Percentiles rank a stretch among this genome's conserved stretches.
These are phyloP conservation scores for Syritta pipiens DNA, from an alignment of 2,888 invertebrate genomes.

Conservation along the genomic window DNA sequence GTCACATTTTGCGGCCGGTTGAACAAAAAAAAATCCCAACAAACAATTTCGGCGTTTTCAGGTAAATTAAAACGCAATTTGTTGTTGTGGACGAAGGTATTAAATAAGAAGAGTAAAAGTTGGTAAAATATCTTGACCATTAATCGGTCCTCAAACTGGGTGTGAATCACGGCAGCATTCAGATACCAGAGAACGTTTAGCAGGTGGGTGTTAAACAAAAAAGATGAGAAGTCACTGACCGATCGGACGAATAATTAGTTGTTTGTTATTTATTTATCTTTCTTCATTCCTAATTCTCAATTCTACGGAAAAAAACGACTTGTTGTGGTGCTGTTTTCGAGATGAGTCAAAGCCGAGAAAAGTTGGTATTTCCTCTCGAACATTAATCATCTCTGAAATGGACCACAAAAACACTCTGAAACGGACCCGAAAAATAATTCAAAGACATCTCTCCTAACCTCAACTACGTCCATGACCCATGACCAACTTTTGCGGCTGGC, in stretches of 20 bases:
- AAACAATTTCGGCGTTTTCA: not conserved
- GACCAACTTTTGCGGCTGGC: slow-evolving; percentile 40
- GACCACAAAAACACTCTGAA: not conserved
- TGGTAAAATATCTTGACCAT: slow-evolving; percentile 23
- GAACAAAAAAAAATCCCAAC: slow-evolving; percentile 13
- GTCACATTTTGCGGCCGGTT: slow-evolving; percentile 18
- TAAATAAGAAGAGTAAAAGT: slow-evolving; percentile 32
- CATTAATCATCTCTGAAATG: slow-evolving; percentile 10
- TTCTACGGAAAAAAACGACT: not conserved
- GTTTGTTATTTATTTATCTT: slow-evolving; percentile 8
- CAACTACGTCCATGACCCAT: slow-evolving; percentile 64
- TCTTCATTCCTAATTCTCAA: not conserved
- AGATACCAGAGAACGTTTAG: slow-evolving; percentile 29
- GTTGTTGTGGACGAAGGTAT: not conserved
- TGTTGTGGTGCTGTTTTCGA: not conserved
- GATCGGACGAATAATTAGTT: slow-evolving; percentile 1
- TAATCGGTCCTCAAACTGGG: slow-evolving; percentile 9
- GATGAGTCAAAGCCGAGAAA: not conserved
- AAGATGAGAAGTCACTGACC: slow-evolving; percentile 41
- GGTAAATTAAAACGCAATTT: slow-evolving; percentile 16
- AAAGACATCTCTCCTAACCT: slow-evolving; percentile 50
- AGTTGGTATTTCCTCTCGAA: not conserved
- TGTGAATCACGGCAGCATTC: slow-evolving; percentile 30
- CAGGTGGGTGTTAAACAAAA: slow-evolving; percentile 47
- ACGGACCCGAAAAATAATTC: slow-evolving; percentile 13